Base-by-base conservation (phyloP, 2,113 vertebrate genomes). In the Trachemys scripta region DNA sequence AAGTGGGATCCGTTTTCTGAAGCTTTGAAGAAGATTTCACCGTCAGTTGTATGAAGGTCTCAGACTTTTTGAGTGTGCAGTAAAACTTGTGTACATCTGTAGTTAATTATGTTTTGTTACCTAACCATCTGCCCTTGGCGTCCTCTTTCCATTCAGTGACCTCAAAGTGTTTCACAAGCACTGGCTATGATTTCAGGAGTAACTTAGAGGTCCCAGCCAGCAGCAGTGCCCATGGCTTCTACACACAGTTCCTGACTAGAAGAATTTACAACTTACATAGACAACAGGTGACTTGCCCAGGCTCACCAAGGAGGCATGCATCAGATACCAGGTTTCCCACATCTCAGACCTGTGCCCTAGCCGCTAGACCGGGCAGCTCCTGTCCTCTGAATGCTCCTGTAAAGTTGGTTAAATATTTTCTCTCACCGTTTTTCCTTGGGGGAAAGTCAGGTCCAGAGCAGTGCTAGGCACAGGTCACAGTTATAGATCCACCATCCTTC, bases 361-460 rank as follows among this genome's bases (percentile, higher is more conserved):
- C 89, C 84, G 90, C 25, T 57, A 57, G 24, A 57, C 49, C n/a
- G 2, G 8, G 69, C 82, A 90, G 79, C 94, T 92, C 80, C 90
- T 51, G 85, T 93, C 96, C 94, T 51, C 80, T 82, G 2, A 76
- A 2, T 69, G 88, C 95, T 91, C 95, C 84, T 54, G 79, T 82
- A 81, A 96, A 82, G 87, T 87, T 84, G 72, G 96, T 97, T 85
- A 80, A 95, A 94, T 69, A 84, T 49, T 89, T 20, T 10, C 16
- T 76, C 90, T 90, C 95, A 95, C 8, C 2, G 85, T 97, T 97
- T 96, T 96, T 93, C 96, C 53, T 65, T 1, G 54, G 8, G 87
- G 76, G 27, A 95, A 96, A 95, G 86, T 92, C 95, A 93, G 90
- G 84, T 93, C 81, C 35, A 6, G 90, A 24, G 56, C 10, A 25